phyloP scores from a whole-genome alignment of 2,888 invertebrate species.

The Odontomyia ornata region DNA sequence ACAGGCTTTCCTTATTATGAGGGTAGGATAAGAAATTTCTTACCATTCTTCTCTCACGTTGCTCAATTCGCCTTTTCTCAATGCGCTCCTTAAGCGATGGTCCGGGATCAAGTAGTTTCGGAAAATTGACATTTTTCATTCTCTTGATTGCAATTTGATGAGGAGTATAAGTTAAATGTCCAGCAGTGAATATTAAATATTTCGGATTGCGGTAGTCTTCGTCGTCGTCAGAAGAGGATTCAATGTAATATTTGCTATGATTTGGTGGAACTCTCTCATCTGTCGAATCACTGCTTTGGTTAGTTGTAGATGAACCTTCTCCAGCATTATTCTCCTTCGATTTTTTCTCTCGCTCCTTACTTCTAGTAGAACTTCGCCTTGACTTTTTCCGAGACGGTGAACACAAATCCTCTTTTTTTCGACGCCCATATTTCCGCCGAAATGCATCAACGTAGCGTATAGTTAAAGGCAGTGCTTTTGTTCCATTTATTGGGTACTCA shows the following conservation, averaged over 20 bases:
- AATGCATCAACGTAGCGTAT: conserved; percentile 73
- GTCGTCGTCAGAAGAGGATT: conserved; percentile 61
- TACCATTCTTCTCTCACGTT: conserved; percentile 60
- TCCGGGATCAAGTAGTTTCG: conserved; percentile 74
- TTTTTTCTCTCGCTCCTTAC: neutral
- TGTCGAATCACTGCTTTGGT: neutral
- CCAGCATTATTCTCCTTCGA: neutral
- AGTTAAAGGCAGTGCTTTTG: conserved; percentile 54
- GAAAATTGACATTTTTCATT: conserved; percentile 75
- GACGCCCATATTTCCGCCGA: conserved; percentile 58
- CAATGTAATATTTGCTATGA: conserved; percentile 37
- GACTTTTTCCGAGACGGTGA: conserved; percentile 34
- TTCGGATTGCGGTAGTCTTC: conserved; percentile 71
- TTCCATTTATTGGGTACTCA: conserved; percentile 24
- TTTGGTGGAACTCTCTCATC: conserved; percentile 33
- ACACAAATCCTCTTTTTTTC: conserved; percentile 37
- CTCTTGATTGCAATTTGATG: conserved; percentile 85
- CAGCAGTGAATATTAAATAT: conserved; percentile 81
- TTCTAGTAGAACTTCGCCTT: neutral
- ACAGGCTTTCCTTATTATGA: conserved; percentile 41
- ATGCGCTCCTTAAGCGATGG: conserved; percentile 74
- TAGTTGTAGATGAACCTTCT: neutral
- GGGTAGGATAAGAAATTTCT: conserved; percentile 24
- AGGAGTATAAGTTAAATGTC: conserved; percentile 83
- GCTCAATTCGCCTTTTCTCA: conserved; percentile 68